A percentile compares a stretch with the other conserved stretches of the same genome.
Evolutionary conservation across 2,888 invertebrate species (phyloP).

Genomic region (Ochropleura leucogaster): DNA sequence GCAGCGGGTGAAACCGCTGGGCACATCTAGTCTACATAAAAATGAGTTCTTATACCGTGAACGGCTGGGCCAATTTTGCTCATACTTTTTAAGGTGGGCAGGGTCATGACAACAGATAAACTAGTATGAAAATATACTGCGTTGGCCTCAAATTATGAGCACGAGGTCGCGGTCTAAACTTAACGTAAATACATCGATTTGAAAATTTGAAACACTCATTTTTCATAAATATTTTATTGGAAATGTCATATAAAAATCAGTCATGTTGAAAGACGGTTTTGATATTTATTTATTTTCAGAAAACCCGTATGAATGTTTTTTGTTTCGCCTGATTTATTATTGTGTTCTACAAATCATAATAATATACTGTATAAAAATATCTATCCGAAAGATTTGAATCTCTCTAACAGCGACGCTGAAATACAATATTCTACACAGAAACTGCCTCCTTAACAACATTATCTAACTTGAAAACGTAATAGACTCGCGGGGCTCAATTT

Average conservation of each 20-base stretch:
- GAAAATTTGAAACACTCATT: too few species aligned
- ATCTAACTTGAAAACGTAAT: slow-evolving; percentile 21
- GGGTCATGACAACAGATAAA: too few species aligned
- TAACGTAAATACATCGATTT: too few species aligned
- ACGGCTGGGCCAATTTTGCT: too few species aligned
- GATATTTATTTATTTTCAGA: background rate
- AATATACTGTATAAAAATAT: background rate
- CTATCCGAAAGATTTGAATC: background rate
- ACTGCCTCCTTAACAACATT: slow-evolving; percentile 12
- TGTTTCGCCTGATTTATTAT: background rate
- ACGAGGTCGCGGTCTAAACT: too few species aligned
- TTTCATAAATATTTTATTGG: too few species aligned
- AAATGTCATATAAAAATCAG: background rate
- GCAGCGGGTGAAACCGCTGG: too few species aligned
- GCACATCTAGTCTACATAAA: too few species aligned
- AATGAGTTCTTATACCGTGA: too few species aligned
- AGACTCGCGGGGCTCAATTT: slow-evolving; percentile 13
- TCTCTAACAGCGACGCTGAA: background rate
- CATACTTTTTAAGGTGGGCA: too few species aligned
- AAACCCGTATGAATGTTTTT: background rate
- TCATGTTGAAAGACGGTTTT: background rate
- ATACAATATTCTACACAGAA: slow-evolving; percentile 8
- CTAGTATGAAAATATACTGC: background rate
- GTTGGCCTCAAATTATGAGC: background rate
- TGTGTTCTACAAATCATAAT: background rate